Evolutionary conservation across 2,888 invertebrate species (phyloP).

Genomic region (Netelia virgata): DNA sequence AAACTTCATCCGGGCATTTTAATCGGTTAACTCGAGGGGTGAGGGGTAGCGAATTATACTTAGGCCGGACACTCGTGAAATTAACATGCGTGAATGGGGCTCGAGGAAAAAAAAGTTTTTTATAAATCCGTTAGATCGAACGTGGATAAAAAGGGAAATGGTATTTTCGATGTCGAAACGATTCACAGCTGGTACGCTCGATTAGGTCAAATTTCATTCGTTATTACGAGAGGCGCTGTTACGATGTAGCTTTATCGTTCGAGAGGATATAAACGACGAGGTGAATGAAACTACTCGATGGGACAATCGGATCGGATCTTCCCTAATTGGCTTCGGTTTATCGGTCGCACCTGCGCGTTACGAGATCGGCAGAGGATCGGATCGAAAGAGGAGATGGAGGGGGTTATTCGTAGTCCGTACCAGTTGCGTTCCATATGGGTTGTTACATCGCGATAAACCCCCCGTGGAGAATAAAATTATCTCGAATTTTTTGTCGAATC

Average conservation of each 20-base stretch:
- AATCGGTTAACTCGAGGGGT: not conserved
- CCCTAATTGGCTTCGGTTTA: conserved; percentile 25
- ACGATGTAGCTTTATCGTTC: conserved; percentile 11
- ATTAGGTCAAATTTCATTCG: conserved; percentile 36
- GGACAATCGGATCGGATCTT: conserved; percentile 36
- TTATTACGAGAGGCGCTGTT: not conserved
- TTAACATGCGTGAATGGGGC: conserved; percentile 2
- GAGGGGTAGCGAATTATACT: not conserved
- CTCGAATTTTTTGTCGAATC: too few relatives aligned
- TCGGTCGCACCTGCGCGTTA: conserved; percentile 28
- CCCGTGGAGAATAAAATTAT: too few relatives aligned
- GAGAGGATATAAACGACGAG: not conserved
- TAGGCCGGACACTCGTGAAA: conserved; percentile 23
- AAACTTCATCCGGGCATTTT: not conserved
- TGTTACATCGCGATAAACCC: too few relatives aligned
- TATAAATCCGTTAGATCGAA: conserved; percentile 14
- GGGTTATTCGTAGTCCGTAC: too few relatives aligned
- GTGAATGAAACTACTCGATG: conserved; percentile 18
- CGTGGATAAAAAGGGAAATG: conserved; percentile 23
- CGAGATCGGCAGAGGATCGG: not conserved
- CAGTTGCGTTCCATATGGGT: too few relatives aligned
- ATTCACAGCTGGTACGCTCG: conserved; percentile 40
- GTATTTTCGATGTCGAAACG: conserved; percentile 14
- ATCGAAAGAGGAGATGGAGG: not conserved
- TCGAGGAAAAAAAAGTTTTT: not conserved